phyloP scores from a whole-genome alignment of 2,888 invertebrate genomes.

The Xestobium rufovillosum region DNA sequence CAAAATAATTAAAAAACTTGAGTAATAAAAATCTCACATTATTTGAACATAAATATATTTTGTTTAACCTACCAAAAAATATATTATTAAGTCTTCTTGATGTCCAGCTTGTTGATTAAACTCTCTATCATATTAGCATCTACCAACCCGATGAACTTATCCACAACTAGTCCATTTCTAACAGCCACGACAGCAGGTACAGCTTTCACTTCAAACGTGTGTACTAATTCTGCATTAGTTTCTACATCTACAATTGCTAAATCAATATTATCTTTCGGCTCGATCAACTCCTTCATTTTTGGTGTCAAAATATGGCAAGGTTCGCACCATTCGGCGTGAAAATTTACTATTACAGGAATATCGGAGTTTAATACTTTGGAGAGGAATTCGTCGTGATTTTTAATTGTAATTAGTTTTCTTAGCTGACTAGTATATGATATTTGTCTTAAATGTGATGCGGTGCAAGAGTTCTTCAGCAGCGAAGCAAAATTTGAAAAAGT shows the following conservation, averaged over 20 bases:
- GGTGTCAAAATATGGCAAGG: conserved; percentile 83
- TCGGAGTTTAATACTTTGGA: conserved; percentile 77
- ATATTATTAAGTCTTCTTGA: too few relatives aligned
- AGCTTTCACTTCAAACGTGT: conserved; percentile 75
- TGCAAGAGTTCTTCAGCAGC: conserved; percentile 6
- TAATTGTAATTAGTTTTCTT: conserved; percentile 48
- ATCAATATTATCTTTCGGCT: conserved; percentile 63
- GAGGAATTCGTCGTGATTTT: conserved; percentile 70
- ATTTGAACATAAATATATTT: not conserved
- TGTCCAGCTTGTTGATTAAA: conserved; percentile 57
- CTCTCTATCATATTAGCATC: conserved; percentile 74
- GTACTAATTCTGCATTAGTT: conserved; percentile 71
- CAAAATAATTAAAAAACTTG: too few relatives aligned
- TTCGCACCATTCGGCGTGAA: conserved; percentile 88
- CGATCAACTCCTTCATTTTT: conserved; percentile 68
- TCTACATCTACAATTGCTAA: conserved; percentile 79
- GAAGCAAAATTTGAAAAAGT: conserved; percentile 4
- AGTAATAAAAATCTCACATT: too few relatives aligned
- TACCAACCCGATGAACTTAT: conserved; percentile 82
- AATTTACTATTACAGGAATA: conserved; percentile 82
- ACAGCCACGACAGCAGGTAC: conserved; percentile 78
- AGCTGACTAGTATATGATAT: conserved; percentile 20
- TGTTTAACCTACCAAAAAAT: too few relatives aligned
- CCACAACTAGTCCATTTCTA: conserved; percentile 72
- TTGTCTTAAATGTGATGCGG: conserved; percentile 5